Evolutionary conservation across 2,113 vertebrate genomes (phyloP), one percentile per base, ranked within the genome.

Genomic region (Phycodurus eques): DNA sequence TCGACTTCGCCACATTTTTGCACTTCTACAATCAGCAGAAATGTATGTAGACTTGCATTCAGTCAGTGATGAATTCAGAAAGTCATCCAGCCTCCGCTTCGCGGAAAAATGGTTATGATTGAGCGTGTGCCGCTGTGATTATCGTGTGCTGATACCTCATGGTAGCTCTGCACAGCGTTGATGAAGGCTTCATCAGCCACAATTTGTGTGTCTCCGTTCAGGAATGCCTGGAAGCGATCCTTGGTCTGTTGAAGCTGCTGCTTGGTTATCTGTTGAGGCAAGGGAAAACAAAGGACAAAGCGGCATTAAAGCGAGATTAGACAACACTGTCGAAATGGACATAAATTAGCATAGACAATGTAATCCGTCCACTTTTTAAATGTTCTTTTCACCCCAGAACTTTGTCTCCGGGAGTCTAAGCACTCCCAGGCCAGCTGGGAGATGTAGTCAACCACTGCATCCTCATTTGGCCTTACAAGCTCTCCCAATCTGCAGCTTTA

Each of bases 111-210:
- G 54, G 20, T 10, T 73, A 11, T 70, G 51, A 44, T 53, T 81
- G 54, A 73, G 49, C 70, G 47, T 59, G 62, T 65, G 72, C 49
- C 46, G 56, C 66, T 51, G 56, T 19, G 54, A 51, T 54, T 66
- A 66, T 53, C 61, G n/a, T 13, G 51, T 47, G 76, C 76, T 67
- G 82, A 87, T 94, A 99, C 98, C 96, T 99, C 97, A 0, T 94
- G 95, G 92, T 96, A 99, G 91, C 98, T 99, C 92, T 99, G 98
- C 81, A 99, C 97, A 3, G 98, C 98, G 0, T 99, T 99, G 93
- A 99, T 99, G 90, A 99, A 99, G 14, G 98, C 98, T 89, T 99
- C 98, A n/a, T 99, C 98, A 17, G 98, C 98, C 87, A 99, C 97
- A 66, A 99, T 99, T 91, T 99, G 98, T 1, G 98, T 99, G 81